These are phyloP conservation scores for Etheostoma perlongum DNA, from an alignment of 2,797 vertebrate genomes.

Conservation along the genomic window DNA sequence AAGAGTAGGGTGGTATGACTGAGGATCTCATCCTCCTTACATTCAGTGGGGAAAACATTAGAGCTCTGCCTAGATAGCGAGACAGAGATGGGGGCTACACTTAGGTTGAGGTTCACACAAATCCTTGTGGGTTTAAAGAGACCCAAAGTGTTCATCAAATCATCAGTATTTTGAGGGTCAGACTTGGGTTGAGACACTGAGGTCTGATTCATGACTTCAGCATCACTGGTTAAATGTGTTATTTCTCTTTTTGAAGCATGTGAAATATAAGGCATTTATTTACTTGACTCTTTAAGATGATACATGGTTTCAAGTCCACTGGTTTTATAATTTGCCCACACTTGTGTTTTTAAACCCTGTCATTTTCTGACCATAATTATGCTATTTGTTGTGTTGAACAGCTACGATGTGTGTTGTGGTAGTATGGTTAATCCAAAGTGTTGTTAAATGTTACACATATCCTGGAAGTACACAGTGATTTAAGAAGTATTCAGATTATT, in stretches of 20 bases:
- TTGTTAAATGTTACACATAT: constrained; percentile 7
- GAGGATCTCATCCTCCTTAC: constrained; percentile 81
- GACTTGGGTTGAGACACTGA: constrained; percentile 25
- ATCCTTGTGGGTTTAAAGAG: constrained; percentile 67
- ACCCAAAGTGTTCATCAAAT: constrained; percentile 54
- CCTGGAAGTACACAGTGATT: not conserved
- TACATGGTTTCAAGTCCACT: not conserved
- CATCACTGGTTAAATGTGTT: constrained; percentile 5
- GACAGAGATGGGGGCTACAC: constrained; percentile 56
- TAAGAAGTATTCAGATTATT: not conserved
- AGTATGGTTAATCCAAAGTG: not conserved
- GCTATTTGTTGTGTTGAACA: constrained; percentile 31
- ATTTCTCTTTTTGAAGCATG: not conserved
- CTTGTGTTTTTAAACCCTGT: constrained; percentile 30
- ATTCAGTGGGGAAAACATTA: constrained; percentile 80
- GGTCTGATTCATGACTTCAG: constrained; percentile 21
- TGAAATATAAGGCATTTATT: not conserved
- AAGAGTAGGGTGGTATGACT: constrained; percentile 86
- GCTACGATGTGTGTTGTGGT: constrained; percentile 15
- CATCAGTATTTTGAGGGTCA: constrained; percentile 48
- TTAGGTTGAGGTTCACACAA: constrained; percentile 67
- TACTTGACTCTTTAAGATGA: not conserved
- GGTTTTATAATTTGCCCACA: not conserved
- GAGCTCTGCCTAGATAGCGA: constrained; percentile 74
- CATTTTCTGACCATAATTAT: constrained; percentile 37